phyloP scores from a whole-genome alignment of 1,140 invertebrate species.

The Colletes gigas region DNA sequence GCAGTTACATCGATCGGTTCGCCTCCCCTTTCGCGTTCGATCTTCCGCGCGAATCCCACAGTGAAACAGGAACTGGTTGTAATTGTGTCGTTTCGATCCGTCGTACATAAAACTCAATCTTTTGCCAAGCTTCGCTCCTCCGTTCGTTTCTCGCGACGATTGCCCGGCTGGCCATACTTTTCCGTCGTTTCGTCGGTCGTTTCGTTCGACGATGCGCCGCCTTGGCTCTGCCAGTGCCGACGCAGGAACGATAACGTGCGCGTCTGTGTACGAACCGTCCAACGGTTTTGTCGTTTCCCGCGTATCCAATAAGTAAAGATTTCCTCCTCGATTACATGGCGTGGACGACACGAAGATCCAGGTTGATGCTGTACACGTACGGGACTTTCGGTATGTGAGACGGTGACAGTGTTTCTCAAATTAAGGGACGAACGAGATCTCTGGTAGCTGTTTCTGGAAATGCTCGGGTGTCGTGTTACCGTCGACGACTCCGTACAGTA shows the following conservation, averaged over 20 bases:
- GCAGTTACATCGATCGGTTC: background rate
- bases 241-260: no score
- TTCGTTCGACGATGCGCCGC: background rate
- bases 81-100: background rate
- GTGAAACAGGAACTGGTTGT: background rate
- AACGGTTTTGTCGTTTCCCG: background rate
- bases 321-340: background rate
- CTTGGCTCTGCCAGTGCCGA: no score
- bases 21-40: background rate
- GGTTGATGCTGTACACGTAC: constrained; percentile 22
- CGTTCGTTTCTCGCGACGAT: background rate
- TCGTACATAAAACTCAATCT: background rate
- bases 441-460: no score
- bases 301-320: background rate
- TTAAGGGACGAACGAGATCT: no score
- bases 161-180: background rate
- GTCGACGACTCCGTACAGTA: no score
- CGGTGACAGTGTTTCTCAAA: no score
- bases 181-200: background rate
- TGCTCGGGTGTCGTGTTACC: no score
- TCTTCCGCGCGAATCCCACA: background rate
- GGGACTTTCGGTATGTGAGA: constrained; percentile 40
- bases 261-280: background rate
- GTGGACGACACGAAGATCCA: background rate
- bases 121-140: no score